Base-by-base conservation (phyloP, 2,888 invertebrate genomes). In the Atrina japonica region DNA sequence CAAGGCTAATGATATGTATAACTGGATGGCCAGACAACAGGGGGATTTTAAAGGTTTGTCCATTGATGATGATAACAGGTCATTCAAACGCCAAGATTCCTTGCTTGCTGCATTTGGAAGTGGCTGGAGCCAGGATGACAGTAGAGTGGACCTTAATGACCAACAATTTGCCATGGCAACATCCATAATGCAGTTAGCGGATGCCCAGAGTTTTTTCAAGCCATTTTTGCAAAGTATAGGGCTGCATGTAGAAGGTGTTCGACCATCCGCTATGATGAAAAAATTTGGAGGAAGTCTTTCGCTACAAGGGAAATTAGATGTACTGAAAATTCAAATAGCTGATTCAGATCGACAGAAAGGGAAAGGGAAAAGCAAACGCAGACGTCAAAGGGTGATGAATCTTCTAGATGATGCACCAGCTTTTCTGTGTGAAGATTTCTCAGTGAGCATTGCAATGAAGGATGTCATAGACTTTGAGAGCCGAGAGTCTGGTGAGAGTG, bases 11-110 rank as follows among this genome's bases (percentile, higher is more conserved):
- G 97, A 97, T 91, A 92, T 98, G 50, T 97, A 98, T 61, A 81
- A 86, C 83, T 98, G 97, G 97, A 97, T 98, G 97, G 96, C 96
- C 1, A 95, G 96, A 84, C 97, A 97, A 85, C 96, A 96, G 82
- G 93, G 93, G 75, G 92, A 92, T 1, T 81, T 83, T 41, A 77
- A 71, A 52, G 61, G 69, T 27, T 70, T 79, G 47, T 75, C 91
- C 14, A 87, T 89, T 49, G 75, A 78, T 50, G 78, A 84, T 16
- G 80, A 82, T 21, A 43, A 40, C 25, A 35, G 82, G 43, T 76
- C 81, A 25, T 83, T 78, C 56, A 79, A 78, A 73, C 84, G 86
- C 43, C 85, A 86, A 56, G 89, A 89, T 49, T 89, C 89, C 5
- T 82, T 86, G 64, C 78, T 86, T 16, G 87, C 84, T 52, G 82